Evolutionary conservation across 2,113 vertebrate species (phyloP), one percentile per base, ranked within the genome.

Genomic region (Amphiprion percula): DNA sequence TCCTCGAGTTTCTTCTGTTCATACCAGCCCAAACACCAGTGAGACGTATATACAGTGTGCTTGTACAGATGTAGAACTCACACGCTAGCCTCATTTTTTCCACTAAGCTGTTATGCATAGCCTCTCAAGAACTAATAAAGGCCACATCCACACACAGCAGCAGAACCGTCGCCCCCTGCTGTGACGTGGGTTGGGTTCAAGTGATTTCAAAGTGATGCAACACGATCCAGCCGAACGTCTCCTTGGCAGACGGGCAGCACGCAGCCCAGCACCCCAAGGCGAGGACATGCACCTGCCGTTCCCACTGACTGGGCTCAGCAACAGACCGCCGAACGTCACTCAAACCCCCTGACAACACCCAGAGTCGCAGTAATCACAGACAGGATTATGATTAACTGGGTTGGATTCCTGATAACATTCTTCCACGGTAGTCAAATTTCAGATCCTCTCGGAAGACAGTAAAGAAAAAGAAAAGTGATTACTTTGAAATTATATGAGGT

Each of bases 201-300:
- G 77, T 30, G 54, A 80, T 87, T 86, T 87, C 69, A 81, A 82
- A 85, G 79, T 55, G 79, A 72, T 77, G 90, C 68, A 89, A 92
- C 84, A 44, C 28, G 76, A 91, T 87, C 88, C 72, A 41, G 39
- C 68, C 1, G 2, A 83, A 83, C 16, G 60, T 76, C 61, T 74
- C 21, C 49, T 84, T 92, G 88, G 84, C 82, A 84, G 76, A 30
- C 28, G 0, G 77, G 58, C 63, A 54, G 70, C 61, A 10, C 1
- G n/a, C 26, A 21, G 61, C 65, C 39, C 66, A 24, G 37, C 60
- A 30, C 73, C 80, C 63, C 10, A 44, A 61, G 54, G 39, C 78
- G 80, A 74, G 33, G 68, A 59, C 55, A 4, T 64, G 82, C 90
- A 93, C 92, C 89, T 90, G 91, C 87, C 47, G 52, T 90, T 85